Base-by-base conservation (phyloP, 2,113 vertebrate species). In the Argyrosomus japonicus region DNA sequence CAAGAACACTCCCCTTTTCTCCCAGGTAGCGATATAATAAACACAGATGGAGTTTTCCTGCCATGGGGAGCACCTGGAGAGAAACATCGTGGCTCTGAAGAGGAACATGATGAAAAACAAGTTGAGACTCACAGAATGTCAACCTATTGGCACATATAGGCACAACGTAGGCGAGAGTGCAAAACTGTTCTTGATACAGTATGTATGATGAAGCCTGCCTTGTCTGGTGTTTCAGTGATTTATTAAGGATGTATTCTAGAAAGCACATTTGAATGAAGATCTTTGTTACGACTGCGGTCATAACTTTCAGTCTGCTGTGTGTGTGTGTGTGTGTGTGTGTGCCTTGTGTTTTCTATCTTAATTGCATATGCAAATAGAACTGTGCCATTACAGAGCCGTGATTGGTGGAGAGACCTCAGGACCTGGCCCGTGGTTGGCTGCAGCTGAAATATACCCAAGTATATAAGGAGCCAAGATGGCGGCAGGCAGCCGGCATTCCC, bases 1-100 rank as follows among this genome's bases (percentile, higher is more conserved):
- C 18, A 25, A 68, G 57, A 81, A 60, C 57, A 75, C 82, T 80
- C 79, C 72, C 75, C 75, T 29, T 73, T 74, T 58, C 79, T 88
- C 76, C 60, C 76, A 77, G 88, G 86, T 86, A 2, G 72, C 78
- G 77, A 62, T 73, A 62, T 78, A 56, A 82, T 67, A 81, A 84
- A 85, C 84, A 90, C 90, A 91, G 89, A 93, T 91, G 87, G 86
- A 85, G 82, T 83, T 81, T 69, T 90, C 15, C 77, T 76, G 88
- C 87, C 71, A 80, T 50, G 15, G 68, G 87, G 85, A 88, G 50
- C 77, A 78, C 68, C 85, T 60, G 78, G 69, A 86, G 60, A 81
- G 70, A 85, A 86, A 84, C 82, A 84, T 27, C 81, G 75, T 48
- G 60, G 61, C 82, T 68, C 56, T 56, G 71, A 88, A 83, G 65